Evolutionary conservation across 2,797 vertebrate genomes (phyloP).

Genomic region (Squalus acanthias): DNA sequence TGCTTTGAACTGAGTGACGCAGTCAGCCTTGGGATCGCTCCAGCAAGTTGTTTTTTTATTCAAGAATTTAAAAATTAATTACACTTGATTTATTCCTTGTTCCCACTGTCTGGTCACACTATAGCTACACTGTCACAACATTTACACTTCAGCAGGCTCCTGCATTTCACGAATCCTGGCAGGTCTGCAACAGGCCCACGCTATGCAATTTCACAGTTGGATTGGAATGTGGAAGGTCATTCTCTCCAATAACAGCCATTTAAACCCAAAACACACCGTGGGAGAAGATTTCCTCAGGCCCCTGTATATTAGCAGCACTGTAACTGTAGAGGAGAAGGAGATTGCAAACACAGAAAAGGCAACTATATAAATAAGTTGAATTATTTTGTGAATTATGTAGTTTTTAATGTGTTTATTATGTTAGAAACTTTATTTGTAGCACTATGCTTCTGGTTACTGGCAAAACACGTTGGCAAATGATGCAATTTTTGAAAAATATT

Average conservation of each 20-base stretch:
- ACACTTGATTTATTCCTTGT: constrained; percentile 16
- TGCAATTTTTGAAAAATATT: neutral
- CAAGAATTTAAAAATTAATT: neutral
- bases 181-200: neutral
- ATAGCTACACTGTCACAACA: neutral
- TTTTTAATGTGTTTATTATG: neutral
- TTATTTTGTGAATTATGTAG: neutral
- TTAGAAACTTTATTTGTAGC: neutral
- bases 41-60: neutral
- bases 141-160: constrained; percentile 25
- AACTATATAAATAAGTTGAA: neutral
- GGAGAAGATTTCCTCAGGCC: neutral
- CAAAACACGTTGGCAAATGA: neutral
- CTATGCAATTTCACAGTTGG: constrained; percentile 27
- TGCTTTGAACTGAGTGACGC: neutral
- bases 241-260: neutral
- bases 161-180: constrained; percentile 11
- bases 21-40: neutral
- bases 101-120: constrained; percentile 18
- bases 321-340: neutral
- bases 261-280: constrained; percentile 1
- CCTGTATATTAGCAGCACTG: neutral
- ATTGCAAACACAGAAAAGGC: neutral
- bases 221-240: constrained; percentile 32
- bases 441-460: neutral